Conservation (phyloP, 2,797 vertebrate species). For the Melanotaenia boesemani region DNA sequence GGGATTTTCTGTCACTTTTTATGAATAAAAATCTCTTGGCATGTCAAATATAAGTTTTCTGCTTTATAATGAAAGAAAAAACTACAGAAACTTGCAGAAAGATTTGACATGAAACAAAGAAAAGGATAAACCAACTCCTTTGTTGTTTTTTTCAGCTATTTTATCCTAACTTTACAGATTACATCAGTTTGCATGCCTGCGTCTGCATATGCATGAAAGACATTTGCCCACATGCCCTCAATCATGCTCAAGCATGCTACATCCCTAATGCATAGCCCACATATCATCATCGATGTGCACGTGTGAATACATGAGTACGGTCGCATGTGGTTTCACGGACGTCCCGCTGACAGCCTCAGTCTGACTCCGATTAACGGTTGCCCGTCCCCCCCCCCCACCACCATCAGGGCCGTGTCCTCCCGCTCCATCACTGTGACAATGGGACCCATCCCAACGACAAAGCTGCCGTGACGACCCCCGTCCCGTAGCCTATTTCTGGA, state of each 20-base stretch:
- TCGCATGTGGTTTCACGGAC: conserved; percentile 71
- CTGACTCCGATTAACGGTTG: conserved; percentile 81
- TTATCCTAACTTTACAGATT: conserved; percentile 4
- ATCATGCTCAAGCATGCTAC: conserved; percentile 66
- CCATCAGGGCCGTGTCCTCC: conserved; percentile 68
- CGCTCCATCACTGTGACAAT: conserved; percentile 76
- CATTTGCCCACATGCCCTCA: conserved; percentile 60
- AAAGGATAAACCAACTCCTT: no score
- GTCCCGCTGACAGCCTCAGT: conserved; percentile 79
- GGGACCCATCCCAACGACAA: conserved; percentile 69
- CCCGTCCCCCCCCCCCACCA: conserved; percentile 52
- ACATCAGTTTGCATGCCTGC: conserved; percentile 31
- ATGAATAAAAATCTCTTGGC: no score
- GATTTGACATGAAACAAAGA: neutral
- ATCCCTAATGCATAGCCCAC: conserved; percentile 38
- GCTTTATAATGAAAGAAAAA: neutral
- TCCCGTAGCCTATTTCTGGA: conserved; percentile 44
- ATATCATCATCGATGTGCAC: conserved; percentile 56
- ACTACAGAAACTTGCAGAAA: neutral
- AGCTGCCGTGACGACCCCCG: conserved; percentile 85
- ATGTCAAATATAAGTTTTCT: neutral
- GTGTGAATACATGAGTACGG: conserved; percentile 24
- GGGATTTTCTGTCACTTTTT: neutral
- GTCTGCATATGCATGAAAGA: conserved; percentile 39
- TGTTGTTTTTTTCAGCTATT: no score